Percentiles rank a stretch among this genome's conserved stretches.
Evolutionary conservation across 2,113 vertebrate genomes (phyloP).

Genomic region (Periophthalmus modestus): DNA sequence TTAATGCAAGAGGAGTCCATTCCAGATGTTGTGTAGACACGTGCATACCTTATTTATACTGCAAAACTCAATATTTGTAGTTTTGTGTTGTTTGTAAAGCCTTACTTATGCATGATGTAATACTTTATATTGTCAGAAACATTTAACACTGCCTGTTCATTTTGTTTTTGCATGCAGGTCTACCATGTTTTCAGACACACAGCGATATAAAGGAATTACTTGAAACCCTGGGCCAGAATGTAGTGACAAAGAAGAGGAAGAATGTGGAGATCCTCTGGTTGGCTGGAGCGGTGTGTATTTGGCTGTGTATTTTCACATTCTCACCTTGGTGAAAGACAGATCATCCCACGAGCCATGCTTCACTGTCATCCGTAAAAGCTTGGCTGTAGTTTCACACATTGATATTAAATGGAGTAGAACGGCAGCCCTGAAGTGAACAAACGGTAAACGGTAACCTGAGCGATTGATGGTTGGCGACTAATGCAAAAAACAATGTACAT

Average conservation of each 20-base stretch:
- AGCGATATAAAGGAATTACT: slow-evolving; percentile 92
- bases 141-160: not conserved
- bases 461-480: too few relatives aligned
- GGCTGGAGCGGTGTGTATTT: slow-evolving; percentile 85
- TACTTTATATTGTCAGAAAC: too few relatives aligned
- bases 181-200: slow-evolving; percentile 92
- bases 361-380: not conserved
- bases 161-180: slow-evolving; percentile 73
- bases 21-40: too few relatives aligned
- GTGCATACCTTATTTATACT: too few relatives aligned
- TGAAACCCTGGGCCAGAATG: slow-evolving; percentile 94
- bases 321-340: not conserved
- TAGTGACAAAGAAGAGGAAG: slow-evolving; percentile 94
- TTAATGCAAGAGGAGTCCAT: too few relatives aligned
- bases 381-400: slow-evolving; percentile 1
- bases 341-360: not conserved
- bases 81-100: too few relatives aligned
- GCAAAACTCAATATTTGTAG: too few relatives aligned
- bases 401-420: slow-evolving; percentile 10
- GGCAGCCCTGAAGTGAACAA: not conserved
- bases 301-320: not conserved
- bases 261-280: slow-evolving; percentile 98
- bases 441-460: not conserved
- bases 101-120: too few relatives aligned
- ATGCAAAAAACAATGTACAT: too few relatives aligned